Evolutionary conservation across 2,888 invertebrate genomes (phyloP).

Genomic region (Polydrusus tereticollis): DNA sequence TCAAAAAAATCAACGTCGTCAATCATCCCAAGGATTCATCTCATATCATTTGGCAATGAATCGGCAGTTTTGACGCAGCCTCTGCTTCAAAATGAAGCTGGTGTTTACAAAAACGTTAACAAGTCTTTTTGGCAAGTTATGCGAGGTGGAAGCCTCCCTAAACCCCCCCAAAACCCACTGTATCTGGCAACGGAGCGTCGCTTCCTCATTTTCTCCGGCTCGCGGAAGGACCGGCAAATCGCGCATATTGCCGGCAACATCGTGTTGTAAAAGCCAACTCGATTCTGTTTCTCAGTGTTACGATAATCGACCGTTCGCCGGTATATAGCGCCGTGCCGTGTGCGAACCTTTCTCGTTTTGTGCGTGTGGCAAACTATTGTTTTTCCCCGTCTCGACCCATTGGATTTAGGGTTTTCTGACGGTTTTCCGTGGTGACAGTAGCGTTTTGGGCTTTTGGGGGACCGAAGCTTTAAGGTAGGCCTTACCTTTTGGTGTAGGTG

Average conservation of each 20-base stretch:
- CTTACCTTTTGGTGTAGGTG: neutral
- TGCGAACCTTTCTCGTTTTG: slow-evolving; percentile 29
- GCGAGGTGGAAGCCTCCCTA: neutral
- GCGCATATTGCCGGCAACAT: slow-evolving; percentile 33
- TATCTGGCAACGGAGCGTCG: slow-evolving; percentile 32
- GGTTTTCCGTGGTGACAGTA: slow-evolving; percentile 17
- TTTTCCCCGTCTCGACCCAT: slow-evolving; percentile 4
- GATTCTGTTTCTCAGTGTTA: slow-evolving; percentile 33
- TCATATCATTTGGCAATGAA: no score
- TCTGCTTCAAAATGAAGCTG: no score
- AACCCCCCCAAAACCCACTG: neutral
- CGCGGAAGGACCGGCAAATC: slow-evolving; percentile 45
- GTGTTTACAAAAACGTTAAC: no score
- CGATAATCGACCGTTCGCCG: slow-evolving; percentile 35
- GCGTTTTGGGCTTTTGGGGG: neutral
- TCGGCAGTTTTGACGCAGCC: no score
- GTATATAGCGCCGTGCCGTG: slow-evolving; percentile 17
- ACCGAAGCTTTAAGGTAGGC: slow-evolving; percentile 7
- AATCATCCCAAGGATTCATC: no score
- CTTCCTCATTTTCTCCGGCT: slow-evolving; percentile 45
- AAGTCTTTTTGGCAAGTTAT: neutral
- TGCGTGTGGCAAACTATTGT: slow-evolving; percentile 39
- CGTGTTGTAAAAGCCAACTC: slow-evolving; percentile 30
- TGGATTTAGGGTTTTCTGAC: slow-evolving; percentile 16
- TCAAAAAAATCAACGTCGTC: no score